Percentiles rank a stretch among this genome's conserved stretches.
Conservation (phyloP, 1,140 invertebrate species). For the Pseudobourletiella spinata region DNA sequence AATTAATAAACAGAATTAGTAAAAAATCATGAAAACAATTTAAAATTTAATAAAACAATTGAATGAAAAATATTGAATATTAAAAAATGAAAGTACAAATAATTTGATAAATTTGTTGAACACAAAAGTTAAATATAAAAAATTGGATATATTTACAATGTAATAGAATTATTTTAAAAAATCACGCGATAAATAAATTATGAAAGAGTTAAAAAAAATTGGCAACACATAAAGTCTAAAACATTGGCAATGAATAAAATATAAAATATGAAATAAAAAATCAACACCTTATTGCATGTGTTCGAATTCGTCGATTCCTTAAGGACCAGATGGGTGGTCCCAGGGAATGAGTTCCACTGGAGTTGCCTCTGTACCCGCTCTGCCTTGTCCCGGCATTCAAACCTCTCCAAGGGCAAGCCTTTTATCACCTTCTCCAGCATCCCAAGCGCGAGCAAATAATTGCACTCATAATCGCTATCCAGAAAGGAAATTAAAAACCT, state of each 20-base stretch:
- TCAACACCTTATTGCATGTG: constrained; percentile 60
- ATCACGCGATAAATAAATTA: no score
- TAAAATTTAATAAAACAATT: no score
- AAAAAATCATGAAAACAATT: no score
- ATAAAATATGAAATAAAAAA: neutral
- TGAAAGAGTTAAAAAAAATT: no score
- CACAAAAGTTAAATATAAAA: no score
- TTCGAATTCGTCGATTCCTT: constrained; percentile 84
- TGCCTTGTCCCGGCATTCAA: constrained; percentile 83
- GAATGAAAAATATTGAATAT: no score
- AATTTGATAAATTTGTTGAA: no score
- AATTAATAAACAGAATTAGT: no score
- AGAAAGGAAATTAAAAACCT: constrained; percentile 86
- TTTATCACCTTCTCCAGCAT: constrained; percentile 68
- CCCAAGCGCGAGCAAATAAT: constrained; percentile 83
- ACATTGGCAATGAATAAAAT: neutral
- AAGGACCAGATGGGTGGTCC: constrained; percentile 80
- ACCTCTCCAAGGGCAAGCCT: constrained; percentile 75
- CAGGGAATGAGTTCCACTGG: constrained; percentile 54
- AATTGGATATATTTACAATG: no score
- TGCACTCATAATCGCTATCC: constrained; percentile 97
- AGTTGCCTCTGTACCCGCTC: constrained; percentile 51
- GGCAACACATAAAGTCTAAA: no score
- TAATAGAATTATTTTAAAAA: no score
- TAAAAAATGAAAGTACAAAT: no score